These are phyloP conservation scores for Drosophila subpulchrella DNA, from an alignment of 1,140 invertebrate species.

Conservation along the genomic window DNA sequence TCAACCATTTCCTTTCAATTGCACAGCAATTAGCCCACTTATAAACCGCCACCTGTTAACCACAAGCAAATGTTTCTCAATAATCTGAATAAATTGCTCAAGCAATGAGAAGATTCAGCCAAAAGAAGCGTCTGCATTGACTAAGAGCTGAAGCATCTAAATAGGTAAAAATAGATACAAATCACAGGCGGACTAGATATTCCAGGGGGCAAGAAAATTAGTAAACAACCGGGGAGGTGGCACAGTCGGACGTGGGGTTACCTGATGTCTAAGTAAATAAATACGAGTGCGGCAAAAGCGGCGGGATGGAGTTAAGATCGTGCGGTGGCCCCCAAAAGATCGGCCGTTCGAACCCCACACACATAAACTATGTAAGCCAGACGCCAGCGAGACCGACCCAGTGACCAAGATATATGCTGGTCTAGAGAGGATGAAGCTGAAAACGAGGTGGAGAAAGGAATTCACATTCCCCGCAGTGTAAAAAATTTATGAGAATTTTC, in stretches of 20 bases:
- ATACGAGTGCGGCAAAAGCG: slow-evolving; percentile 28
- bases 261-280: slow-evolving; percentile 71
- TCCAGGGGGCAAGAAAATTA: neutral
- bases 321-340: slow-evolving; percentile 64
- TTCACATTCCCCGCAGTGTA: slow-evolving; percentile 55
- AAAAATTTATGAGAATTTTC: slow-evolving; percentile 72
- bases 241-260: slow-evolving; percentile 21
- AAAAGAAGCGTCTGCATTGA: slow-evolving; percentile 21
- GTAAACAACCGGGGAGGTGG: slow-evolving; percentile 26
- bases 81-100: slow-evolving; percentile 27
- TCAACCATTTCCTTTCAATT: slow-evolving; percentile 14
- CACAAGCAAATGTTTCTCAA: slow-evolving; percentile 40
- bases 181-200: slow-evolving; percentile 48
- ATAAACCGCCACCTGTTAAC: slow-evolving; percentile 37
- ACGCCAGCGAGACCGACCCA: slow-evolving; percentile 70
- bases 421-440: slow-evolving; percentile 43
- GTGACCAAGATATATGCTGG: slow-evolving; percentile 67
- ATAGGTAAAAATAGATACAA: slow-evolving; percentile 44
- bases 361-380: slow-evolving; percentile 28
- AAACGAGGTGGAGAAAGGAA: slow-evolving; percentile 65
- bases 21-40: slow-evolving; percentile 42
- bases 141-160: slow-evolving; percentile 18
- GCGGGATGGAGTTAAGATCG: slow-evolving; percentile 37
- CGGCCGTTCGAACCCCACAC: slow-evolving; percentile 23
- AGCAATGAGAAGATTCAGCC: neutral